Conservation (phyloP, 2,888 invertebrate species). For the Hetaerina titia region DNA sequence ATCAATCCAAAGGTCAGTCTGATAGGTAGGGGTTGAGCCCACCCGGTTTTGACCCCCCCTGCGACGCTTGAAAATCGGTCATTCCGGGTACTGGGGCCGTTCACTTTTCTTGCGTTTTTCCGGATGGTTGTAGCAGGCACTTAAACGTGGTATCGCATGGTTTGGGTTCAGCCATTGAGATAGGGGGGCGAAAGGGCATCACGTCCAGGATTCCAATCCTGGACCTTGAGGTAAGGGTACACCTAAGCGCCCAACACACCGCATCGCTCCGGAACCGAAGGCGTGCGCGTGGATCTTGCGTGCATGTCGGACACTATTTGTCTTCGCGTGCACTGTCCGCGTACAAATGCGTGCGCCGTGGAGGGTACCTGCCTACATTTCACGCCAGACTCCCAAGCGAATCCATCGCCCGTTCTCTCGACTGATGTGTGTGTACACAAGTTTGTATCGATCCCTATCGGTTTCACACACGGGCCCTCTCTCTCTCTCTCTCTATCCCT, state of each 20-base stretch:
- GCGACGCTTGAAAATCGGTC: too few species aligned
- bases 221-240: too few species aligned
- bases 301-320: not conserved
- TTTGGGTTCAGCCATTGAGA: too few species aligned
- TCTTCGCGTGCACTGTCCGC: not conserved
- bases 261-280: not conserved
- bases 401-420: not conserved
- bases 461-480: not conserved
- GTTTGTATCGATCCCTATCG: not conserved
- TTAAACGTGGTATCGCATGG: too few species aligned
- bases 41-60: too few species aligned
- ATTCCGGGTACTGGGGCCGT: too few species aligned
- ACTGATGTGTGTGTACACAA: not conserved
- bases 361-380: not conserved
- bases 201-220: too few species aligned
- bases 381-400: not conserved
- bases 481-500: constrained; percentile 9
- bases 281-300: not conserved
- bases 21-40: too few species aligned
- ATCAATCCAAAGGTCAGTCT: too few species aligned
- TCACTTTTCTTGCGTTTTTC: too few species aligned
- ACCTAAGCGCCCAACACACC: not conserved
- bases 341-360: not conserved
- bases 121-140: too few species aligned
- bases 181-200: too few species aligned